Base-by-base conservation (phyloP, 2,888 invertebrate species). In the Colostygia pectinataria region DNA sequence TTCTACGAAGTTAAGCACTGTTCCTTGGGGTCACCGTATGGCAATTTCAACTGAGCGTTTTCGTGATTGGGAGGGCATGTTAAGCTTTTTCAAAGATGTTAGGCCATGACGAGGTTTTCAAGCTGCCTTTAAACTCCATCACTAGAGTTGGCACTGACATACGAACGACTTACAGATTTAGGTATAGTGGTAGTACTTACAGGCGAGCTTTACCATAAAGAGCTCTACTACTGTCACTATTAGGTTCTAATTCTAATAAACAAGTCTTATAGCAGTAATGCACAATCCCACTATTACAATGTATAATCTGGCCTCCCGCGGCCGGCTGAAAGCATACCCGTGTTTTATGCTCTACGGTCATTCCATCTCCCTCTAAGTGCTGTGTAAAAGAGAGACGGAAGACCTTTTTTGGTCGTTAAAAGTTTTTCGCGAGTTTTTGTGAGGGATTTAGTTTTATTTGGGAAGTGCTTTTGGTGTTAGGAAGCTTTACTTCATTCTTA, bases 291-390 rank as follows among this genome's bases (percentile, higher is more conserved):
- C 40, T 40, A 28, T 29, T 36, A 36, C 37, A 31, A 20, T 40
- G 55, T 57, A 43, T 54, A 58, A 59, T 61, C 53, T 51, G 53
- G 25, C 53, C 46, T 37, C 57, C 55, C 49, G 53, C 41, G 52
- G 61, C 27, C 46, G 37, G 50, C 47, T 64, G 55, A 64, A 57
- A 64, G 61, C 61, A 60, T 59, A 61, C 23, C 55, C 59, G 32
- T 64, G 61, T 59, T 46, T 34, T 25, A 41, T 55, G 51, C 29
- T 31, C 41, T 41, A 46, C 42, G 50, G 53, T 37, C 53, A 50
- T 44, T 51, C 38, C 39, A 18, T 39, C 46, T 34, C 45, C 28
- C 9, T 38, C 52, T 42, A 33, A 41, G 12, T 32, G 15, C 10
- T 10, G 41, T 4, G 42, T 5, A 12, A 4, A 23, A 52, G 8